Percentiles rank a stretch among this genome's conserved stretches.
phyloP scores from a whole-genome alignment of 2,888 invertebrate species.

The Drosophila phalerata region DNA sequence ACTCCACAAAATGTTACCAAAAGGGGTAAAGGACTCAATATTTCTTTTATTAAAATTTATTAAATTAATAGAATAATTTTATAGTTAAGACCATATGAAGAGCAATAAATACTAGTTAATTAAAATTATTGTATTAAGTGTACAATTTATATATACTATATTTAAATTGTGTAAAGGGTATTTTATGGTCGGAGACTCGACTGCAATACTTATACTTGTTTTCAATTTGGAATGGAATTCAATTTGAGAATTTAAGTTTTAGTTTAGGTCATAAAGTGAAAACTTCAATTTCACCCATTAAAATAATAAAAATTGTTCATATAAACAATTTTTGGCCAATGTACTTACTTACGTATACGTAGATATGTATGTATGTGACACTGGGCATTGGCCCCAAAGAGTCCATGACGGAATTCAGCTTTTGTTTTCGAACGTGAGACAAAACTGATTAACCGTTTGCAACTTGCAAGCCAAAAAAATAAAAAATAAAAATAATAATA shows the following conservation, averaged over 20 bases:
- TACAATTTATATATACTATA: too few relatives aligned
- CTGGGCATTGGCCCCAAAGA: slow-evolving; percentile 68
- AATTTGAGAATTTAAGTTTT: slow-evolving; percentile 7
- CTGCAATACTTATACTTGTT: background rate
- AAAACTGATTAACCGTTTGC: slow-evolving; percentile 72
- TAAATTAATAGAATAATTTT: too few relatives aligned
- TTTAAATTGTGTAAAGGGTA: background rate
- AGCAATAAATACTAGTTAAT: too few relatives aligned
- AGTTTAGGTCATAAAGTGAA: slow-evolving; percentile 61
- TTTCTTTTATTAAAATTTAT: too few relatives aligned
- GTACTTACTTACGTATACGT: background rate
- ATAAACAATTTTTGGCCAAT: slow-evolving; percentile 59
- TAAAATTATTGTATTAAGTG: too few relatives aligned
- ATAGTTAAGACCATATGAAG: too few relatives aligned
- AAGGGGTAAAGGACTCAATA: too few relatives aligned
- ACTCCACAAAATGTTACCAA: too few relatives aligned
- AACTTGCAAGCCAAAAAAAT: slow-evolving; percentile 48
- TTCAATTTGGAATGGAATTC: slow-evolving; percentile 5
- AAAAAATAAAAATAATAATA: slow-evolving; percentile 9
- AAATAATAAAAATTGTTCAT: slow-evolving; percentile 47
- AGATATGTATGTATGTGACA: slow-evolving; percentile 24
- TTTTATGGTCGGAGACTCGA: background rate
- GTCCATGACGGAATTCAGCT: slow-evolving; percentile 67
- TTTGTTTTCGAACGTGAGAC: slow-evolving; percentile 77
- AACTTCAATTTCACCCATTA: slow-evolving; percentile 65